Base-by-base conservation (phyloP, 2,113 vertebrate species). In the Ornithorhynchus anatinus region DNA sequence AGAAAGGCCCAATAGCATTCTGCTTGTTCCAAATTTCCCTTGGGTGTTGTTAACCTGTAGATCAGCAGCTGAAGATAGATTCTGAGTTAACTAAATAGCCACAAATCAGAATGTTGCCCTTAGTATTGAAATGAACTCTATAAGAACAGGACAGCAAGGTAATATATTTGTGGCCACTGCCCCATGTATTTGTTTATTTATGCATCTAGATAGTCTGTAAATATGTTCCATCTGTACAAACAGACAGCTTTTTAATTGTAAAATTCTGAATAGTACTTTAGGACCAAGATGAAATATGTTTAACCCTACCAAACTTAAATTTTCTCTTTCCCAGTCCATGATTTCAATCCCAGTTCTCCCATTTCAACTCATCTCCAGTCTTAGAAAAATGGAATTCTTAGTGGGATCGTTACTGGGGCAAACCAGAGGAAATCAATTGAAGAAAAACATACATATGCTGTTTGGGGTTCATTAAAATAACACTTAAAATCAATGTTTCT, bases 61-160 rank as follows among this genome's bases (percentile, higher is more conserved):
- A 79, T 71, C 69, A 22, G 39, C 19, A 48, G 40, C 23, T 42
- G 42, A 76, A 83, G 61, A 66, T 57, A 63, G 42, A 77, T 50
- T 52, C 8, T 40, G 36, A 20, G 16, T 22, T n/a, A 64, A 35
- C 14, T 23, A 44, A 10, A 57, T 53, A 32, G 56, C 62, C 59
- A 39, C 42, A 83, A 73, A 64, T 83, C 76, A 81, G 62, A n/a
- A n/a, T 58, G 36, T 63, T 59, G 4, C 57, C 42, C 3, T 33
- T 37, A 81, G 23, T 52, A 75, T 6, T 61, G 59, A 69, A 79
- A 77, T 81, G 43, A 81, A 87, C 67, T 72, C 66, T 58, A 53
- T 48, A 66, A 53, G 19, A 59, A 82, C 75, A 53, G 19, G 56
- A 82, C 75, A 79, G 32, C 7, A 45, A 60, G 31, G 37, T 23